A percentile compares a stretch with the other conserved stretches of the same genome.
Evolutionary conservation across 1,140 invertebrate species (phyloP).

Genomic region (Macrobrachium rosenbergii): DNA sequence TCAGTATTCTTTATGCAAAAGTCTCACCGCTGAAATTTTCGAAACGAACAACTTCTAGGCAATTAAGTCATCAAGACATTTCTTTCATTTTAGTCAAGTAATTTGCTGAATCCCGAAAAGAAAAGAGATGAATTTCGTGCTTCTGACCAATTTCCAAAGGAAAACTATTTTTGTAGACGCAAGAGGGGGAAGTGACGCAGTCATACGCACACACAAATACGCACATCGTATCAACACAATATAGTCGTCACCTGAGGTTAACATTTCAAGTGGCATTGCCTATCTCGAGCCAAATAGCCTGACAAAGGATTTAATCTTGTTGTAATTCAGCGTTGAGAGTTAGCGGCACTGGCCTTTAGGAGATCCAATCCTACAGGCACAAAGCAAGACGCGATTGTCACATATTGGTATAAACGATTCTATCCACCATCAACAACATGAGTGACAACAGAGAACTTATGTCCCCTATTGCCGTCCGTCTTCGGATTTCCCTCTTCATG

Average conservation of each 20-base stretch:
- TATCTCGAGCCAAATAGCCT: slow-evolving; percentile 61
- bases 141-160: neutral
- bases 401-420: slow-evolving; percentile 64
- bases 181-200: neutral
- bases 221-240: slow-evolving; percentile 47
- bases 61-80: too few relatives aligned
- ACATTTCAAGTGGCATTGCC: slow-evolving; percentile 62
- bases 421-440: slow-evolving; percentile 61
- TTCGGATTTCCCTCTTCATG: neutral
- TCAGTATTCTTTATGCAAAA: too few relatives aligned
- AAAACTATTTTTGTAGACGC: neutral
- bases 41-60: too few relatives aligned
- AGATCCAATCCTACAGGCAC: slow-evolving; percentile 57
- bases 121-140: too few relatives aligned
- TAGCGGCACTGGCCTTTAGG: slow-evolving; percentile 54
- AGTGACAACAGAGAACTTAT: slow-evolving; percentile 64
- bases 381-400: slow-evolving; percentile 61
- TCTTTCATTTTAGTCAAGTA: too few relatives aligned
- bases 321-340: slow-evolving; percentile 57
- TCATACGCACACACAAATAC: slow-evolving; percentile 5
- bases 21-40: too few relatives aligned
- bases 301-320: slow-evolving; percentile 64
- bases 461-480: slow-evolving; percentile 20
- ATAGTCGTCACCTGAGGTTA: slow-evolving; percentile 56
- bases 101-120: too few relatives aligned